Conservation (phyloP, 2,888 invertebrate genomes). For the Pinctada fucata region DNA sequence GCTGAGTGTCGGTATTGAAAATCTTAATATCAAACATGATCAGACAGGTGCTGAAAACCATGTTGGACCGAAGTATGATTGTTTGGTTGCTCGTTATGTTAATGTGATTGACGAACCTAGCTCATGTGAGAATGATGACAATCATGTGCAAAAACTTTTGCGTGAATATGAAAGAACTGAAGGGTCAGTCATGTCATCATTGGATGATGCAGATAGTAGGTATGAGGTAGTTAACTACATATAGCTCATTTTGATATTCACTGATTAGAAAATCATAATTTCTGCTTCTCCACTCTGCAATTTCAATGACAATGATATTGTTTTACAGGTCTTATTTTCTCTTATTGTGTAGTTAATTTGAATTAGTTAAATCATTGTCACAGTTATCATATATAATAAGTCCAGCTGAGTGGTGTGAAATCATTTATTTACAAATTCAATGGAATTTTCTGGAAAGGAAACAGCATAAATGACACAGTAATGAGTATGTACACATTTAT, state of each 20-base stretch:
- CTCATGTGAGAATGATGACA: constrained; percentile 27
- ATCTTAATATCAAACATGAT: neutral
- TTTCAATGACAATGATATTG: no score
- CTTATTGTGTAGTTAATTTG: no score
- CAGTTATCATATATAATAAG: no score
- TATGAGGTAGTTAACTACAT: neutral
- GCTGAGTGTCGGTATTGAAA: neutral
- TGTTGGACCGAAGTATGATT: neutral
- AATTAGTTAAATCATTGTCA: no score
- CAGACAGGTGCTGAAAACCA: neutral
- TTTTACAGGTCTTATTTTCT: no score
- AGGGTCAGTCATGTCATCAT: constrained; percentile 38
- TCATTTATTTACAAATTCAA: no score
- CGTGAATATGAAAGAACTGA: constrained; percentile 59
- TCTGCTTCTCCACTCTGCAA: neutral
- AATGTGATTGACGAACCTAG: constrained; percentile 64
- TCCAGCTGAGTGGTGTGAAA: no score
- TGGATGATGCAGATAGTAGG: neutral
- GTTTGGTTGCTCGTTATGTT: constrained; percentile 57
- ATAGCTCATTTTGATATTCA: neutral
- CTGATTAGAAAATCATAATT: neutral
- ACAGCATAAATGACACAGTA: no score
- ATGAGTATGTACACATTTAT: no score
- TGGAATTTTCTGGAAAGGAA: no score
- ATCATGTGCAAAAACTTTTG: constrained; percentile 59